Base-by-base conservation (phyloP, 2,113 vertebrate genomes). In the Tricholaema leucomelas region DNA sequence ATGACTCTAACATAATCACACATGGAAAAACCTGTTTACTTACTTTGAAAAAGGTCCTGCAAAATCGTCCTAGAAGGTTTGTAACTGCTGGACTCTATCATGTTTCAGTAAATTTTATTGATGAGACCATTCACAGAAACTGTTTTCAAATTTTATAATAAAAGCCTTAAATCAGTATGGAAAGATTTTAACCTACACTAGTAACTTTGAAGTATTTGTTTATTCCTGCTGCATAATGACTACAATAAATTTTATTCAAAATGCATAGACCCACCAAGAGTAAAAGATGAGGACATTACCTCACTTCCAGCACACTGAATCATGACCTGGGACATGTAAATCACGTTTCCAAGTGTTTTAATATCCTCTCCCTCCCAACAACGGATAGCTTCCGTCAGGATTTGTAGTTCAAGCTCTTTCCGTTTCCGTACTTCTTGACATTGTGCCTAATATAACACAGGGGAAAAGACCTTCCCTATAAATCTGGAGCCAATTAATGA, bases 321-420 rank as follows among this genome's bases (percentile, higher is more conserved):
- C 96, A 99, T 96, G 91, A 99, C 98, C 94, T 99, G 99, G 44
- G 99, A 99, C 99, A 99, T 99, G 95, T 98, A 99, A 72, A 99
- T 96, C n/a, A 99, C 98, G 9, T 91, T 98, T 90, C 99, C 99
- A 77, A 99, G 96, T 2, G 98, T 98, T 96, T 98, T 98, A 74
- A 99, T 99, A 95, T 99, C 99, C 6, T 99, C 99, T 6, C 99
- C 99, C 94, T 99, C 99, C 99, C 99, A 99, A 92, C 98, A 98
- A 10, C 99, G 98, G 95, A 99, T 99, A 35, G 98, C 97, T 96
- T 99, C 99, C 0, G 98, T 98, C 91, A 99, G 97, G 80, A 99
- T 99, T 93, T 99, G 99, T 65, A 99, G 96, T 92, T 99, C 99
- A 80, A 99, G 98, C 87, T 99, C 99, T 92, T 99, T 99, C 64